phyloP scores from a whole-genome alignment of 64 coral and sea anemone genomes.

The Porites lutea region DNA sequence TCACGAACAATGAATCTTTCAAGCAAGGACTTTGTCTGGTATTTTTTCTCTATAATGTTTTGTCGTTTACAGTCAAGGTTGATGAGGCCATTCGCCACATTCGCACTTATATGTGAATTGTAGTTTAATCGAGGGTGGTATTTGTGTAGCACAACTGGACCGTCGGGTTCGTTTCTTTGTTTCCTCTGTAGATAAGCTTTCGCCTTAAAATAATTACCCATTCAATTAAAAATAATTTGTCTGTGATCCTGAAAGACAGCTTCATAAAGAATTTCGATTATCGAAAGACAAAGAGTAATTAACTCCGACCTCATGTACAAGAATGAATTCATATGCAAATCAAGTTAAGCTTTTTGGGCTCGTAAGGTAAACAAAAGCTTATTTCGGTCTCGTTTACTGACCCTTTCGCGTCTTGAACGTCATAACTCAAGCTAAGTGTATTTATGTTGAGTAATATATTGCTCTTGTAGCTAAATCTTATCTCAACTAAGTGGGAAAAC shows the following conservation, averaged over 20 bases:
- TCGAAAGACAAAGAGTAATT: constrained; percentile 43
- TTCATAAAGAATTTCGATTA: constrained; percentile 14
- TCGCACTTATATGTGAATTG: neutral
- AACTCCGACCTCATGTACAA: neutral
- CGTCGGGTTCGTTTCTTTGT: constrained; percentile 4
- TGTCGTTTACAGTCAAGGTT: neutral
- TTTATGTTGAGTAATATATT: constrained; percentile 8
- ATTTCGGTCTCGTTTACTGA: constrained; percentile 3
- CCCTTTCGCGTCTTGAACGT: neutral
- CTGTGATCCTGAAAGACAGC: constrained; percentile 25
- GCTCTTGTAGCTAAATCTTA: neutral
- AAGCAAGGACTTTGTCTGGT: neutral
- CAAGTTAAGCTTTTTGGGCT: neutral
- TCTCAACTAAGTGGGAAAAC: constrained; percentile 4
- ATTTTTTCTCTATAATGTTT: neutral
- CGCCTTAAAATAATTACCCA: constrained; percentile 43
- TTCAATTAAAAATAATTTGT: constrained; percentile 35
- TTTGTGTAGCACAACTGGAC: neutral
- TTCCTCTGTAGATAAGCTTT: constrained; percentile 3
- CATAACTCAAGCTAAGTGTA: constrained; percentile 9
- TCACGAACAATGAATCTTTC: neutral
- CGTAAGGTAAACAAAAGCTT: constrained; percentile 1
- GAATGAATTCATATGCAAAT: constrained; percentile 28
- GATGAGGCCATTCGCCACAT: neutral
- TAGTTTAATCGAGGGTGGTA: neutral